Evolutionary conservation across 2,113 vertebrate species (phyloP).

Genomic region (Pantherophis guttatus): DNA sequence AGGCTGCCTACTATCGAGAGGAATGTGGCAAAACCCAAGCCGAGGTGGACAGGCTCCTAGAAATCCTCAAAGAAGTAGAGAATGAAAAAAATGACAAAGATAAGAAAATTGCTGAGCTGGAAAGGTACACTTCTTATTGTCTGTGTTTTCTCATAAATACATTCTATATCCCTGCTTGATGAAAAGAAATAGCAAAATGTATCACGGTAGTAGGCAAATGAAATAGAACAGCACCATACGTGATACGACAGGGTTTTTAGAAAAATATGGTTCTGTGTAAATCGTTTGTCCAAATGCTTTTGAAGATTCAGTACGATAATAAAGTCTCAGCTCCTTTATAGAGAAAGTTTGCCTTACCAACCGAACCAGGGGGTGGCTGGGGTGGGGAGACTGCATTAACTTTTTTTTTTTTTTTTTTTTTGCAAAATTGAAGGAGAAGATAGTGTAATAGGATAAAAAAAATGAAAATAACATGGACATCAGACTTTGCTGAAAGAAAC

Average conservation of each 20-base stretch:
- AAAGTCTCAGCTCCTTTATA: not conserved
- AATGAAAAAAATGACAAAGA: constrained; percentile 89
- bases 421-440: not conserved
- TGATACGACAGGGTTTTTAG: not conserved
- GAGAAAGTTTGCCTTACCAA: not conserved
- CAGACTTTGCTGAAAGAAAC: not conserved
- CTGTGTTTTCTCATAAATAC: constrained; percentile 3
- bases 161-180: constrained; percentile 28
- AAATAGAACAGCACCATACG: not conserved
- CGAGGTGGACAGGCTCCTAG: constrained; percentile 88
- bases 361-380: not conserved
- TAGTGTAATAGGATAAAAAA: not conserved
- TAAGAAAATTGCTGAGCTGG: constrained; percentile 89
- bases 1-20: constrained; percentile 87
- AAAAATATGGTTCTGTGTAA: not conserved
- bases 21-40: constrained; percentile 88
- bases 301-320: not conserved
- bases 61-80: constrained; percentile 88
- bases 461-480: not conserved
- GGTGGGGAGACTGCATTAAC: not conserved
- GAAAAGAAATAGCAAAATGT: not conserved
- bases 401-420: not conserved
- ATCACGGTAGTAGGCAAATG: not conserved
- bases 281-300: not conserved
- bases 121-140: constrained; percentile 78